Evolutionary conservation across 2,888 invertebrate species (phyloP).

Genomic region (Meandrusa payeni): DNA sequence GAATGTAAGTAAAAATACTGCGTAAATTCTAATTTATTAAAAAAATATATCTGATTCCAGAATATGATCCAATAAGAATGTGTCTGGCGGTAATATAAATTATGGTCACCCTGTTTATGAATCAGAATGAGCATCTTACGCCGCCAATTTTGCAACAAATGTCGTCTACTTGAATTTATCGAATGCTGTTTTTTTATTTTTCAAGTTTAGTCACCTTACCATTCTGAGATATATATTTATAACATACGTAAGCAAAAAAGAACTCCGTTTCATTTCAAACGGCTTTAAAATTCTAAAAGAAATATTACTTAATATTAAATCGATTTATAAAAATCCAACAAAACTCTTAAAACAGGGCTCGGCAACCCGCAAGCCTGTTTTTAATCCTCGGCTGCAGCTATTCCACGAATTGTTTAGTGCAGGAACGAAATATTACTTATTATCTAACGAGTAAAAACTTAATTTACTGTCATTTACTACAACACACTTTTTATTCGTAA

Average conservation of each 20-base stretch:
- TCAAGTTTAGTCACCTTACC: constrained; percentile 10
- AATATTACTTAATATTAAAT: constrained; percentile 8
- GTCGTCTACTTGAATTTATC: constrained; percentile 12
- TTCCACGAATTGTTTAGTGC: no score
- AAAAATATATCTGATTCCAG: no score
- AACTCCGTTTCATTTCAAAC: not conserved
- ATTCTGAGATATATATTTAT: constrained; percentile 17
- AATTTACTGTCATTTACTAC: no score
- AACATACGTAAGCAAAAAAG: constrained; percentile 10
- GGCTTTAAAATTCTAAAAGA: constrained; percentile 6
- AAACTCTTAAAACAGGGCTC: not conserved
- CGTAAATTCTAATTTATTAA: no score
- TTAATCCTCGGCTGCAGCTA: no score
- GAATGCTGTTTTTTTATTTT: constrained; percentile 13
- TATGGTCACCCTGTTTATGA: constrained; percentile 13
- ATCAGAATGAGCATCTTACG: constrained; percentile 11
- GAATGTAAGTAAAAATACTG: no score
- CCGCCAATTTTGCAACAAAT: constrained; percentile 14
- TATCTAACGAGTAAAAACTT: no score
- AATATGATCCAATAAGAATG: no score
- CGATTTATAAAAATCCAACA: not conserved
- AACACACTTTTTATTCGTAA: no score
- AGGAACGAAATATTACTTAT: no score
- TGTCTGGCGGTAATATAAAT: not conserved
- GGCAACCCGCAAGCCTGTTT: no score